Evolutionary conservation across 2,888 invertebrate species (phyloP).

Genomic region (Metopia argyrocephala): DNA sequence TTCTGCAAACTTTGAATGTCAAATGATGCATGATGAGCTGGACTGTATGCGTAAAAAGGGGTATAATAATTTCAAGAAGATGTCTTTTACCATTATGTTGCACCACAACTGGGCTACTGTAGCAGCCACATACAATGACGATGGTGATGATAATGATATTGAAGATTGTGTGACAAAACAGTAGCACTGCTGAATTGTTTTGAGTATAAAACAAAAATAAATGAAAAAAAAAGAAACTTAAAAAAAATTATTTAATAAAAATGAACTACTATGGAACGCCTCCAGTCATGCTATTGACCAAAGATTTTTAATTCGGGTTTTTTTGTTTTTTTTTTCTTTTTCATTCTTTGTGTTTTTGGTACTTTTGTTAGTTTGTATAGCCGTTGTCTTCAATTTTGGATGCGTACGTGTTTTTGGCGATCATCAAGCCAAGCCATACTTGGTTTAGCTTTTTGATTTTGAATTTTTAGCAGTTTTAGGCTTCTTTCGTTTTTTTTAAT

Average conservation of each 20-base stretch:
- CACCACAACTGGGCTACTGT: background rate
- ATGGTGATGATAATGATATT: background rate
- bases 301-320: constrained; percentile 44
- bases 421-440: constrained; percentile 46
- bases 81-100: constrained; percentile 25
- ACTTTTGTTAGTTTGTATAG: constrained; percentile 9
- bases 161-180: constrained; percentile 58
- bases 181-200: constrained; percentile 46
- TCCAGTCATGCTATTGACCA: constrained; percentile 67
- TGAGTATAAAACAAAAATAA: constrained; percentile 42
- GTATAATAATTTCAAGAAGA: constrained; percentile 58
- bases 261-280: constrained; percentile 66
- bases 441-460: constrained; percentile 45
- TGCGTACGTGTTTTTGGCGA: constrained; percentile 64
- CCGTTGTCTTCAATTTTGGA: constrained; percentile 51
- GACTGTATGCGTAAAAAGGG: constrained; percentile 20
- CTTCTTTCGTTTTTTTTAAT: constrained; percentile 43
- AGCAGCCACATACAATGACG: constrained; percentile 16
- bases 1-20: constrained; percentile 34
- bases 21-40: constrained; percentile 58
- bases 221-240: constrained; percentile 24
- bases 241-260: constrained; percentile 46
- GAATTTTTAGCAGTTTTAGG: constrained; percentile 1
- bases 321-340: background rate
- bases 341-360: background rate